Evolutionary conservation across 2,888 invertebrate genomes (phyloP).

Genomic region (Plagiodera versicolora): DNA sequence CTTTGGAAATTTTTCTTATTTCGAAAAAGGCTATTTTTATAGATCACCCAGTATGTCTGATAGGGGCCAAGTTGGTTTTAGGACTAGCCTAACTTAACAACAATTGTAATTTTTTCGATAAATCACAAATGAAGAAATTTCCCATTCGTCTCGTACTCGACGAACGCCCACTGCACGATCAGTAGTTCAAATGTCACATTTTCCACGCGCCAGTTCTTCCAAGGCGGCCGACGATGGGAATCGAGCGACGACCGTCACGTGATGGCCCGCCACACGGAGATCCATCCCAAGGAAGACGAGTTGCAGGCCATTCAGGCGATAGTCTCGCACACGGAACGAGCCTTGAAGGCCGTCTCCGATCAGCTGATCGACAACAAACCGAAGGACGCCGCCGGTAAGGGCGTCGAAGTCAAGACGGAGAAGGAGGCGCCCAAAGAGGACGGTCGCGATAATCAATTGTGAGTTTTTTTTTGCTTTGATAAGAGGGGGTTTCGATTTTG

Average conservation of each 20-base stretch:
- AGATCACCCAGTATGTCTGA: no score
- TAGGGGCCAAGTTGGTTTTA: no score
- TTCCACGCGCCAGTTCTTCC: slow-evolving; percentile 55
- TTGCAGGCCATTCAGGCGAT: slow-evolving; percentile 87
- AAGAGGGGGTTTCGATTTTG: background rate
- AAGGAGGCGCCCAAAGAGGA: slow-evolving; percentile 62
- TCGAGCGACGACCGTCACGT: slow-evolving; percentile 97
- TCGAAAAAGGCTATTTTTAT: no score
- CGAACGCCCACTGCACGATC: background rate
- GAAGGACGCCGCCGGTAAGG: slow-evolving; percentile 25
- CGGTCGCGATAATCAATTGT: slow-evolving; percentile 80
- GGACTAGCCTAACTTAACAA: no score
- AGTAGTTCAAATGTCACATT: background rate
- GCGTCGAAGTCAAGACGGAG: slow-evolving; percentile 57
- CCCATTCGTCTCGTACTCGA: no score
- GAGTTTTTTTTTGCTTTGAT: slow-evolving; percentile 50
- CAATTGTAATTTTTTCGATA: no score
- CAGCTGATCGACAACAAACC: slow-evolving; percentile 69
- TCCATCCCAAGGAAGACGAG: slow-evolving; percentile 92
- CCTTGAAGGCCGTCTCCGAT: slow-evolving; percentile 93
- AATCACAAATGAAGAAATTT: no score
- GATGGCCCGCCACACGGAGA: slow-evolving; percentile 87
- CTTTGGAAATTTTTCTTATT: no score
- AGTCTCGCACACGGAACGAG: slow-evolving; percentile 90
- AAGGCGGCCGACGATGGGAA: slow-evolving; percentile 76